A percentile compares a stretch with the other conserved stretches of the same genome.
Evolutionary conservation across 2,888 invertebrate genomes (phyloP).

Genomic region (Dolichopus griseipennis): DNA sequence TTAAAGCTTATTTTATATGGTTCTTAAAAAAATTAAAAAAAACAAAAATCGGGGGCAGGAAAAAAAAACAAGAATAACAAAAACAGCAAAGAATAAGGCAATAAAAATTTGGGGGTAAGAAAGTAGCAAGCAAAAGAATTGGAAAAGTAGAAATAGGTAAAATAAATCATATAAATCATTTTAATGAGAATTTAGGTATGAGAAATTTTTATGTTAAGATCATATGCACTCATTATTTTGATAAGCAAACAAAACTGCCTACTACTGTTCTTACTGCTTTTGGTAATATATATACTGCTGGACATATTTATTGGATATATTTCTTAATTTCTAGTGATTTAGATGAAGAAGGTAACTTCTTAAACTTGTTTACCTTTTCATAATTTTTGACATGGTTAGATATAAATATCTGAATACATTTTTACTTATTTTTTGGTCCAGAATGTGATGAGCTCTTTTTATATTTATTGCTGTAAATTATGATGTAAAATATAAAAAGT

Average conservation of each 20-base stretch:
- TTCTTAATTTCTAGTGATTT: too few relatives aligned
- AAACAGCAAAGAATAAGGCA: background rate
- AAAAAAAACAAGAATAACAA: background rate
- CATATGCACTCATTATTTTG: background rate
- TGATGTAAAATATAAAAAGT: too few relatives aligned
- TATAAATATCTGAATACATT: too few relatives aligned
- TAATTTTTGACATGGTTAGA: too few relatives aligned
- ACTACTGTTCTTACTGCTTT: too few relatives aligned
- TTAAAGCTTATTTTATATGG: slow-evolving; percentile 1
- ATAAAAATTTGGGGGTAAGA: background rate
- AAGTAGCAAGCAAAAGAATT: background rate
- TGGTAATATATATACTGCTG: too few relatives aligned
- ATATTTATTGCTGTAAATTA: too few relatives aligned
- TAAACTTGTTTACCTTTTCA: too few relatives aligned
- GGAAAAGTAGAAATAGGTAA: background rate
- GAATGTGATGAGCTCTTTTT: too few relatives aligned
- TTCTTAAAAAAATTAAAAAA: background rate
- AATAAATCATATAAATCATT: slow-evolving; percentile 1
- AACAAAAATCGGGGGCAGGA: background rate
- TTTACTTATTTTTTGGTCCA: too few relatives aligned
- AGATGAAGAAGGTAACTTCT: too few relatives aligned
- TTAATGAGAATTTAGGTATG: background rate
- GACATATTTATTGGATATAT: too few relatives aligned
- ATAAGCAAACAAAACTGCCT: background rate
- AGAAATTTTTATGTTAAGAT: background rate